Base-by-base conservation (phyloP, 2,888 invertebrate species). In the Biston betularia region DNA sequence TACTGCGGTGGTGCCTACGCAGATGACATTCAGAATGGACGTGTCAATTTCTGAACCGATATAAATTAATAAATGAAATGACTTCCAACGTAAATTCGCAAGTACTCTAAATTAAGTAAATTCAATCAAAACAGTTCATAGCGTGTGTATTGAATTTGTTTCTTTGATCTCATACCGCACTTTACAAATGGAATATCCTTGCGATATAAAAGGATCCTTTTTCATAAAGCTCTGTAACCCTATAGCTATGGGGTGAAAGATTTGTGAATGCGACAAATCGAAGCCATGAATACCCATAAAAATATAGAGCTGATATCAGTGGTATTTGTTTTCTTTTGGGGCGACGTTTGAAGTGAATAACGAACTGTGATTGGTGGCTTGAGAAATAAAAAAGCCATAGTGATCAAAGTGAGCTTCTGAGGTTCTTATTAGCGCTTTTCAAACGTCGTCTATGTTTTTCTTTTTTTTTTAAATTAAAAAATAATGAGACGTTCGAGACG, bases 261-360 rank as follows among this genome's bases (percentile, higher is more conserved):
- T 66, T 66, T 71, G 71, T 66, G 48, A 67, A 53, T 44, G 60
- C 64, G 70, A 71, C 65, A 70, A 71, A 73, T 72, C 63, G 63
- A 69, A 63, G 59, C 49, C 48, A 71, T 64, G 68, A 65, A 66
- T 65, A 65, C 49, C 24, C 68, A 74, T 72, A 65, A 70, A 71
- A 65, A 69, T 74, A 65, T 65, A 59, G 61, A 65, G 67, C 61
- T 54, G 65, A 35, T 59, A 65, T 72, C 65, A 35, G 65, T 24
- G 65, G 54, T 69, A 66, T 74, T 72, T 72, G 72, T 70, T 70
- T 70, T 61, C 63, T 63, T 52, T 57, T 60, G 38, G 57, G 67
- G 54, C 44, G 44, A 24, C 55, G 40, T 42, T 63, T 58, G 57
- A 53, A 59, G 48, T 59, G 53, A 54, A 52, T 59, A 54, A 49